Conservation (phyloP, 2,797 vertebrate species). For the Enteromius afrohamiltoni region DNA sequence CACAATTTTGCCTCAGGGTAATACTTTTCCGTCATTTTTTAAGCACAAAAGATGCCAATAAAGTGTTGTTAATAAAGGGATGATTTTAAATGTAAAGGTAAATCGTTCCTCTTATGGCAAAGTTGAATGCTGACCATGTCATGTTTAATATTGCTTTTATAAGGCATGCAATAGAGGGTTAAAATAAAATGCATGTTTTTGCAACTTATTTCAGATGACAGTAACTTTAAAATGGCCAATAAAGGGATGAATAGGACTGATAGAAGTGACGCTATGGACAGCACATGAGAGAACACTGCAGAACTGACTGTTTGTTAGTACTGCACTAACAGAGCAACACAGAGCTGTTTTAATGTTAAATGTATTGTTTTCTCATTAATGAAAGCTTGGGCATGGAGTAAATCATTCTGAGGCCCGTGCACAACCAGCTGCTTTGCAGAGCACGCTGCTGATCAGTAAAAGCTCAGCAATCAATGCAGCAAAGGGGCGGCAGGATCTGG, state of each 20-base stretch:
- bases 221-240: not conserved
- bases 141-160: not conserved
- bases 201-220: not conserved
- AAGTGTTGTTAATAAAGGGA: not conserved
- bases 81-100: not conserved
- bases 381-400: slow-evolving; percentile 62
- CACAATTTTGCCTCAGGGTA: not conserved
- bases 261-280: not conserved
- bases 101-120: not conserved
- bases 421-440: slow-evolving; percentile 72
- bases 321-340: slow-evolving; percentile 30
- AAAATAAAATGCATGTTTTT: slow-evolving; percentile 4
- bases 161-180: slow-evolving; percentile 26
- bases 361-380: slow-evolving; percentile 32
- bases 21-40: not conserved
- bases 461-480: slow-evolving; percentile 79
- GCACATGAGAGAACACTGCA: slow-evolving; percentile 25
- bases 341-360: slow-evolving; percentile 45
- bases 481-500: slow-evolving; percentile 62
- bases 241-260: slow-evolving; percentile 32
- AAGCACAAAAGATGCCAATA: not conserved
- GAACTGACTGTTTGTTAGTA: slow-evolving; percentile 25
- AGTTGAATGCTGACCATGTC: not conserved
- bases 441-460: slow-evolving; percentile 73
- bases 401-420: slow-evolving; percentile 68